These are phyloP conservation scores for Climacteris rufus DNA, from an alignment of 2,113 vertebrate species.

Conservation along the genomic window DNA sequence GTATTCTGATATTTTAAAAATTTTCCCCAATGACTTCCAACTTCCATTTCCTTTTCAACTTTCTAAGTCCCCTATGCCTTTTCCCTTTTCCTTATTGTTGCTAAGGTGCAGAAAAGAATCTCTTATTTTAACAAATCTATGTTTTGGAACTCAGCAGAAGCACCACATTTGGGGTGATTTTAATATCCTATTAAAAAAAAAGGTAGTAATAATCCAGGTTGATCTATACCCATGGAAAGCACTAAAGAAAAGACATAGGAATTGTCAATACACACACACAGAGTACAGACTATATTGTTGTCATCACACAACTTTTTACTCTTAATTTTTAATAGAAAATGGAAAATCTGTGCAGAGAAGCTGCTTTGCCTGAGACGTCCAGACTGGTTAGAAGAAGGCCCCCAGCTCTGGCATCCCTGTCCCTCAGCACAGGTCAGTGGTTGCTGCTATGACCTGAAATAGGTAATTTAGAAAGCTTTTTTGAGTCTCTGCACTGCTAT, in stretches of 20 bases:
- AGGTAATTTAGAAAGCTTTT: not conserved
- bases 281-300: rapidly evolving
- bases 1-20: not conserved
- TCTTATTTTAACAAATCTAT: not conserved
- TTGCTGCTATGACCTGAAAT: not conserved
- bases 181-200: not conserved
- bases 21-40: not conserved
- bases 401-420: not conserved
- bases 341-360: not conserved
- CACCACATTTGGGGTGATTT: not conserved
- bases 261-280: not conserved
- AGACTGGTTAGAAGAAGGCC: not conserved
- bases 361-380: not conserved
- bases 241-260: not conserved
- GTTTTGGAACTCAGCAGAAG: not conserved
- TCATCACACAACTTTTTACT: not conserved
- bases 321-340: not conserved
- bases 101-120: not conserved
- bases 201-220: not conserved
- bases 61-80: not conserved
- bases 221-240: not conserved
- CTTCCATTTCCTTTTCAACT: not conserved
- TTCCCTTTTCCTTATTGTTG: not conserved
- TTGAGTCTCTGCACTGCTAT: not conserved
- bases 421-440: not conserved